Percentiles rank a stretch among this genome's conserved stretches.
These are phyloP conservation scores for Zapornia atra DNA, from an alignment of 2,113 vertebrate genomes.

Conservation along the genomic window DNA sequence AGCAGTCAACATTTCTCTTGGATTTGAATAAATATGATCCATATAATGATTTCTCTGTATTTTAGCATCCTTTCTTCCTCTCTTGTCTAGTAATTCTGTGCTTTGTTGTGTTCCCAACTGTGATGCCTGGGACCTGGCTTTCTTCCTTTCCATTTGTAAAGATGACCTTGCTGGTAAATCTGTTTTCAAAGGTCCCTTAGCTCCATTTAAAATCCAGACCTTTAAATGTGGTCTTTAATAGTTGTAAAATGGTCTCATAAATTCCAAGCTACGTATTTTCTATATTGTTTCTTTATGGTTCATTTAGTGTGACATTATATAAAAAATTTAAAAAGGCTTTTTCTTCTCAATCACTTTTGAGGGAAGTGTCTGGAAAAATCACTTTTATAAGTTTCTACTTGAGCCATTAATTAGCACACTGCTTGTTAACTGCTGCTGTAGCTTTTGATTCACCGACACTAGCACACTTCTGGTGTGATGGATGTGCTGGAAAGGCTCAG, in stretches of 20 bases:
- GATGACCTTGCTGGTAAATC: constrained; percentile 35
- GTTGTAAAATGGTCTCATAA: constrained; percentile 40
- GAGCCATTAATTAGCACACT: constrained; percentile 28
- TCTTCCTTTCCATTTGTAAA: background rate
- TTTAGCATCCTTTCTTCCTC: background rate
- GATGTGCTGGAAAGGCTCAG: constrained; percentile 5
- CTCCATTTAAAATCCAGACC: constrained; percentile 43
- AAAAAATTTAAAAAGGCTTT: constrained; percentile 47
- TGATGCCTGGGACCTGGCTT: background rate
- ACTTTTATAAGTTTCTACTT: background rate
- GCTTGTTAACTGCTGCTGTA: constrained; percentile 17
- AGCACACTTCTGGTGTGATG: background rate
- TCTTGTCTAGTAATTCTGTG: background rate
- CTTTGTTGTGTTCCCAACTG: background rate
- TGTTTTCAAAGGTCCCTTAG: constrained; percentile 3
- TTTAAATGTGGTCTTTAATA: constrained; percentile 47
- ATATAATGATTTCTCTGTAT: background rate
- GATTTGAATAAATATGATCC: background rate
- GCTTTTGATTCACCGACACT: constrained; percentile 27
- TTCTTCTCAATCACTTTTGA: constrained; percentile 32
- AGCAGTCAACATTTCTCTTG: background rate
- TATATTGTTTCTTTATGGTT: constrained; percentile 53
- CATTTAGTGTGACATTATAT: constrained; percentile 60
- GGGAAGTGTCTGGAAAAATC: background rate
- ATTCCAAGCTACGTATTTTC: constrained; percentile 32